A percentile compares a stretch with the other conserved stretches of the same genome.
Conservation (phyloP, 2,113 vertebrate genomes). For the Xenopus borealis region DNA sequence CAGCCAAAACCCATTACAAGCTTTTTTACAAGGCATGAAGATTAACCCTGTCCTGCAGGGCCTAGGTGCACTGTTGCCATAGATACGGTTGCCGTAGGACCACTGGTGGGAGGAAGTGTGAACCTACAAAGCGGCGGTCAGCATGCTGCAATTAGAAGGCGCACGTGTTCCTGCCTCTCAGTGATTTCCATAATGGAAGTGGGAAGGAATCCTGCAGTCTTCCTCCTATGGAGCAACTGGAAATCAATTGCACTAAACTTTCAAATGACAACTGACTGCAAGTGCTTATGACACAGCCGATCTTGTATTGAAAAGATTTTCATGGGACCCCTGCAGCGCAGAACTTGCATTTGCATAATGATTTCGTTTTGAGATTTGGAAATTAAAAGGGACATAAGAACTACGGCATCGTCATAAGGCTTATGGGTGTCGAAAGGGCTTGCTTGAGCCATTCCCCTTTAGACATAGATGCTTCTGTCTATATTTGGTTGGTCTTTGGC, state of each 20-base stretch:
- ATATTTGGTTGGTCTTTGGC: too few relatives aligned
- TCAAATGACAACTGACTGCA: background rate
- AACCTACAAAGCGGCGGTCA: slow-evolving; percentile 17
- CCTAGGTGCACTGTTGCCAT: slow-evolving; percentile 27
- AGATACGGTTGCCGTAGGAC: slow-evolving; percentile 18
- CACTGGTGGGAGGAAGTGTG: slow-evolving; percentile 9
- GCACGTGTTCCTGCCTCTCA: slow-evolving; percentile 12
- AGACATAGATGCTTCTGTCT: too few relatives aligned
- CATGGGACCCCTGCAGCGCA: too few relatives aligned
- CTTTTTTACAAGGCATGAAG: slow-evolving; percentile 12
- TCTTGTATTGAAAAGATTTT: too few relatives aligned
- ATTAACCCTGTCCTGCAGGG: slow-evolving; percentile 19
- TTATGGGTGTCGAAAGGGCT: too few relatives aligned
- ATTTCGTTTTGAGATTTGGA: too few relatives aligned
- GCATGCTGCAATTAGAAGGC: slow-evolving; percentile 13
- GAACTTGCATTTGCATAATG: too few relatives aligned
- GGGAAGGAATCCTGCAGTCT: background rate
- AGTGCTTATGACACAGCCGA: background rate
- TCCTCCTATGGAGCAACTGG: background rate
- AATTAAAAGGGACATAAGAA: too few relatives aligned
- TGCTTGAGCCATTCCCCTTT: too few relatives aligned
- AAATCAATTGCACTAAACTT: background rate
- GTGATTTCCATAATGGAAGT: slow-evolving; percentile 26
- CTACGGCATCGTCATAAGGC: too few relatives aligned
- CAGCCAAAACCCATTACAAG: slow-evolving; percentile 32